Percentiles rank a stretch among this genome's conserved stretches.
These are phyloP conservation scores for Melanchra persicariae DNA, from an alignment of 2,888 invertebrate genomes.

Conservation along the genomic window DNA sequence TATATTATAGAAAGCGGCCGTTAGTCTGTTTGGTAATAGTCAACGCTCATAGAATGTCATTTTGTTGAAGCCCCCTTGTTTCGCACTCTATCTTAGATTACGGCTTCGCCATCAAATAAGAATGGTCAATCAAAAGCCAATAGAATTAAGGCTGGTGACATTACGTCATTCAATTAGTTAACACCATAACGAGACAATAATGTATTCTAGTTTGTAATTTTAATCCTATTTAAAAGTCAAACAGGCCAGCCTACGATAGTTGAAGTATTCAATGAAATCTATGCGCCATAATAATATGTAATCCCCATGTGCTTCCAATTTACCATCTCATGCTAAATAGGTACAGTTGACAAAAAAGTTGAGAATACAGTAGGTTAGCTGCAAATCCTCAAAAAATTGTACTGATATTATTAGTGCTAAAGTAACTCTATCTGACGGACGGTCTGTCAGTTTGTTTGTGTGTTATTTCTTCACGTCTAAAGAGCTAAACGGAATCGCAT, in stretches of 20 bases:
- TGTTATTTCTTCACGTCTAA: too few species aligned
- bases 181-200: constrained; percentile 48
- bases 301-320: constrained; percentile 40
- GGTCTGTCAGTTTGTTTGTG: too few species aligned
- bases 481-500: too few species aligned
- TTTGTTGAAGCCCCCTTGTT: not conserved
- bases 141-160: constrained; percentile 16
- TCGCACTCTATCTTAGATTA: constrained; percentile 14
- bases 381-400: not conserved
- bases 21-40: not conserved
- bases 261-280: constrained; percentile 60
- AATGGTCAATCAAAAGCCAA: constrained; percentile 31
- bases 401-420: too few species aligned
- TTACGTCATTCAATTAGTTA: constrained; percentile 51
- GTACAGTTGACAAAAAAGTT: constrained; percentile 30
- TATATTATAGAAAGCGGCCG: too few species aligned
- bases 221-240: constrained; percentile 64
- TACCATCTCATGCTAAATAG: constrained; percentile 56
- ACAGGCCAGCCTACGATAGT: constrained; percentile 52
- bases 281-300: constrained; percentile 29
- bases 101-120: constrained; percentile 20
- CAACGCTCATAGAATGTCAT: not conserved
- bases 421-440: too few species aligned
- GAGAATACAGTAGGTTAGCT: not conserved
- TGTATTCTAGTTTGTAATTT: constrained; percentile 52